Evolutionary conservation across 1,140 invertebrate genomes (phyloP), one percentile per base, ranked within the genome.

Genomic region (Drosophila arizonae): DNA sequence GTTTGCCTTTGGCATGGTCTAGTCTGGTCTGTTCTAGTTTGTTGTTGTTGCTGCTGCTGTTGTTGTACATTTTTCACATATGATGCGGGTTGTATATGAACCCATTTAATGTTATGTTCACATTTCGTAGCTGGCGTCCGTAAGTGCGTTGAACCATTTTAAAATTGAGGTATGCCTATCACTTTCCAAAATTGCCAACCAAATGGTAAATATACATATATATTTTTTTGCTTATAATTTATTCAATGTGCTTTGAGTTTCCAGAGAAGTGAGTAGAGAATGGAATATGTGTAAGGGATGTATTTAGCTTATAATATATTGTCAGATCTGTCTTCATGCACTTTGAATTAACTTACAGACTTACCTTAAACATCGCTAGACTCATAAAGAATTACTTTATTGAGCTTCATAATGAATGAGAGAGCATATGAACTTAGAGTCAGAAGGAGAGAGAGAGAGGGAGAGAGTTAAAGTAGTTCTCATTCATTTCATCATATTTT

Each of bases 51-150:
- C 3, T 67, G 28, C 6, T 30, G 4, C 3, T 67, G 65, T 69
- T 61, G 64, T 51, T 64, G 46, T 67, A 86, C 67, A 81, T 79
- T 79, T 70, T 86, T 68, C 81, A 82, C 79, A 86, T 76, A 65
- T 76, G 72, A 69, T 79, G 72, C 80, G 80, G 80, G 80, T 82
- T 69, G 74, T 79, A 76, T 87, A 85, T 86, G 82, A 86, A 86
- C 82, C 81, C 82, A 87, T 86, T 86, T 86, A 82, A 64, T 79
- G 62, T 86, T 76, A 86, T 86, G 81, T 81, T 56, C 82, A 81
- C 82, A 86, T 85, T 84, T 84, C 46, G 76, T 69, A 58, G 51
- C 56, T 77, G 73, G 39, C 68, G 70, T 50, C 77, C 67, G 67
- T 69, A 76, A 86, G 81, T 87, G 79, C 82, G 76, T 71, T 68